phyloP scores from a whole-genome alignment of 2,797 vertebrate genomes.

The Arrhamphus sclerolepis region DNA sequence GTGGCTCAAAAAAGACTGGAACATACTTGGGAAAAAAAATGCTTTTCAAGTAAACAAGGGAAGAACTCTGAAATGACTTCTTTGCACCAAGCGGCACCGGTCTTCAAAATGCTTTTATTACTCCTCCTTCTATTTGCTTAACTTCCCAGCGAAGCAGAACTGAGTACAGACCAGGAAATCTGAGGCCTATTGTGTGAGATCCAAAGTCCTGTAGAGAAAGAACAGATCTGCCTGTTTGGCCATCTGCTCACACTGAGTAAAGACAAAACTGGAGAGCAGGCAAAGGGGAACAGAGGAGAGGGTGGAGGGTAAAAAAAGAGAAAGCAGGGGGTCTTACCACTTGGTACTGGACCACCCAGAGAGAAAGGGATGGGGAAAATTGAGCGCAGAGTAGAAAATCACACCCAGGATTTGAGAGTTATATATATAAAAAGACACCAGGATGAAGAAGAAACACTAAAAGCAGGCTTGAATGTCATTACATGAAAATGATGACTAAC shows the following conservation, averaged over 20 bases:
- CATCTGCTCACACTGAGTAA: constrained; percentile 66
- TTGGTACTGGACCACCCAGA: constrained; percentile 34
- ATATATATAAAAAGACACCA: background rate
- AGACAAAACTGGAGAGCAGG: constrained; percentile 41
- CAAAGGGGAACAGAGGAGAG: background rate
- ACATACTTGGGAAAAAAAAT: constrained; percentile 12
- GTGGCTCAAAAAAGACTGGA: background rate
- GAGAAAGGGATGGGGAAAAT: background rate
- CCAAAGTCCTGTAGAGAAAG: constrained; percentile 62
- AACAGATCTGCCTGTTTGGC: constrained; percentile 64
- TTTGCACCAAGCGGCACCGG: background rate
- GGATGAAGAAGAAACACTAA: background rate
- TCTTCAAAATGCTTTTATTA: constrained; percentile 36
- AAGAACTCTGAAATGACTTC: constrained; percentile 35
- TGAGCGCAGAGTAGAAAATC: constrained; percentile 1
- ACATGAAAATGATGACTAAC: constrained; percentile 8
- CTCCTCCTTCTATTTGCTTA: constrained; percentile 66
- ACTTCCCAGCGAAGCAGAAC: constrained; percentile 53
- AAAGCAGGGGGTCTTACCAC: constrained; percentile 25
- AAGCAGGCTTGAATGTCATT: constrained; percentile 11
- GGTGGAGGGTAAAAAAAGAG: background rate
- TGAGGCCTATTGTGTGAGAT: constrained; percentile 64
- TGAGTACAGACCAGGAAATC: constrained; percentile 49
- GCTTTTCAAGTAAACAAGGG: constrained; percentile 20
- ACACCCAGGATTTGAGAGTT: constrained; percentile 1